Evolutionary conservation across 2,797 vertebrate species (phyloP).

Genomic region (Emys orbicularis): DNA sequence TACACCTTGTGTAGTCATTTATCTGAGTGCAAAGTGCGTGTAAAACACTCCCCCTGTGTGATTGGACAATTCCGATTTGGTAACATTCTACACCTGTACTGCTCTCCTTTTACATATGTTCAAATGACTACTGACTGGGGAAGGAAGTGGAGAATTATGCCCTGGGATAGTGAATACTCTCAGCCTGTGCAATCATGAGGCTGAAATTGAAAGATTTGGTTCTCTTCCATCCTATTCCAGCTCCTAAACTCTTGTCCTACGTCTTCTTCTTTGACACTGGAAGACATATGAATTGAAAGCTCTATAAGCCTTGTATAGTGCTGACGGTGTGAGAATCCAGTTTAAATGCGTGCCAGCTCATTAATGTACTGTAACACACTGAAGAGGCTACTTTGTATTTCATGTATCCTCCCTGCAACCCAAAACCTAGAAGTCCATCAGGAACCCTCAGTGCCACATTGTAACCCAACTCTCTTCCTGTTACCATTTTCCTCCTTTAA

Average conservation of each 20-base stretch:
- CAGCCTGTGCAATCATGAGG: background rate
- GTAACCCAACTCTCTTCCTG: constrained; percentile 30
- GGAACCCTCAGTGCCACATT: constrained; percentile 35
- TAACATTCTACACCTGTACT: background rate
- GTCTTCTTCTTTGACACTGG: background rate
- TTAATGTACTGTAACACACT: background rate
- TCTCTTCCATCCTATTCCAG: background rate
- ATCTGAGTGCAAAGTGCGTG: background rate
- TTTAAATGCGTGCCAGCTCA: constrained; percentile 8
- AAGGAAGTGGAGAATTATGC: background rate
- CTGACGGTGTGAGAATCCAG: background rate
- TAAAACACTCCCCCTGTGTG: background rate
- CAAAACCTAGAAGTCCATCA: constrained; percentile 40
- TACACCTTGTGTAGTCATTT: background rate
- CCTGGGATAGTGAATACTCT: background rate
- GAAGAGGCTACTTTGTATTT: constrained; percentile 9
- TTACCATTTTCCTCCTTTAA: constrained; percentile 70
- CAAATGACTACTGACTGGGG: background rate
- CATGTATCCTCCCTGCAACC: constrained; percentile 14
- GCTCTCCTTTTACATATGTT: background rate
- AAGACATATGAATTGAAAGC: background rate
- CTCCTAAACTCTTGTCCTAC: background rate
- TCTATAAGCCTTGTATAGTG: background rate
- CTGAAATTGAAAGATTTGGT: background rate
- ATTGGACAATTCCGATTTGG: background rate